Evolutionary conservation across 2,888 invertebrate species (phyloP).

Genomic region (Hartigia nigra): DNA sequence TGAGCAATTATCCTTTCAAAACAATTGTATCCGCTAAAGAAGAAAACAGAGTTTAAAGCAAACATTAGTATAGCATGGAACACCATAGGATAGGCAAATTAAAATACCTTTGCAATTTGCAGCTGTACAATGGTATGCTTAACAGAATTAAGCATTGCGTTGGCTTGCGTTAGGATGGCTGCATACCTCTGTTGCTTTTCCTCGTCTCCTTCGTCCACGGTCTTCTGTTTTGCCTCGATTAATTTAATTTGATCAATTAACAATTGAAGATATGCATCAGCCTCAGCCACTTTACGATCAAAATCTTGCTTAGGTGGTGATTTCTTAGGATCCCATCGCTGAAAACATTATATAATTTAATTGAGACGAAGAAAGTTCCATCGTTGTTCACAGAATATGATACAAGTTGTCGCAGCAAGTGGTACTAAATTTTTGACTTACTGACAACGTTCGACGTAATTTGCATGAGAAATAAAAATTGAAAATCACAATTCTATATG

Average conservation of each 20-base stretch:
- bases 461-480: not conserved
- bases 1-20: not conserved
- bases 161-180: constrained; percentile 56
- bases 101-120: constrained; percentile 93
- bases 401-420: not conserved
- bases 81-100: not conserved
- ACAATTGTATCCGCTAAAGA: not conserved
- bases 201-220: constrained; percentile 44
- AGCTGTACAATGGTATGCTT: constrained; percentile 98
- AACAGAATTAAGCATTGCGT: constrained; percentile 95
- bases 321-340: constrained; percentile 70
- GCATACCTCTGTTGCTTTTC: constrained; percentile 47
- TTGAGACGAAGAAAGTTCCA: not conserved
- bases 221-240: constrained; percentile 59
- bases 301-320: constrained; percentile 73
- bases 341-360: constrained; percentile 15
- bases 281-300: constrained; percentile 92
- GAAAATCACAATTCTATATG: not conserved
- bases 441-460: not conserved
- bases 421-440: not conserved
- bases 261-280: constrained; percentile 95
- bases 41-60: not conserved
- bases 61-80: not conserved
- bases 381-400: not conserved
- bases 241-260: constrained; percentile 93